phyloP scores from a whole-genome alignment of 2,888 invertebrate species.

The Ormyrus rosae region DNA sequence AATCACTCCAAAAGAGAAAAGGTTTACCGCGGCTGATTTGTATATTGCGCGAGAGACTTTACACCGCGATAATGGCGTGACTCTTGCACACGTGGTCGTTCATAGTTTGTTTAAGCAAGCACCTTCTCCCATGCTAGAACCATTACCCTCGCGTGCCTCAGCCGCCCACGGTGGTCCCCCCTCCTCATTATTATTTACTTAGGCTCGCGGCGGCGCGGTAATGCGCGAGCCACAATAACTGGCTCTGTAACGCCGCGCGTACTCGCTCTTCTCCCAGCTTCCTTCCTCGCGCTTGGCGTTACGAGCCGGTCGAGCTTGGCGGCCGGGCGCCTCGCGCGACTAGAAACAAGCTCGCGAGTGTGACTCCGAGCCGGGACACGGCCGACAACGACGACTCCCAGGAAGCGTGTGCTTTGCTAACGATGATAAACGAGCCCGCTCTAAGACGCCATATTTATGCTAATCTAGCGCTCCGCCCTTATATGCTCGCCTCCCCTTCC shows the following conservation, averaged over 20 bases:
- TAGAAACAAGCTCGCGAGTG: conserved; percentile 69
- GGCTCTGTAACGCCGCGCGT: neutral
- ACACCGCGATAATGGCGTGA: too few relatives aligned
- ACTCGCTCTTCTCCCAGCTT: conserved; percentile 10
- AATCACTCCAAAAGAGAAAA: too few relatives aligned
- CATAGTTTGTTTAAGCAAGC: too few relatives aligned
- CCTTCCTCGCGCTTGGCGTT: conserved; percentile 34
- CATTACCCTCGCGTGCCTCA: too few relatives aligned
- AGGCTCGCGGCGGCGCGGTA: neutral
- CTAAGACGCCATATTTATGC: conserved; percentile 76
- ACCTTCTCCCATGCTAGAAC: too few relatives aligned
- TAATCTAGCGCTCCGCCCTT: conserved; percentile 67
- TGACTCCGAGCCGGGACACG: conserved; percentile 45
- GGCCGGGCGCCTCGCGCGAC: conserved; percentile 59
- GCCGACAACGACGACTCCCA: conserved; percentile 62
- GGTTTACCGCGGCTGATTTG: too few relatives aligned
- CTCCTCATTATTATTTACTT: neutral
- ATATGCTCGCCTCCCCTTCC: neutral
- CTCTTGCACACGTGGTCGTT: too few relatives aligned
- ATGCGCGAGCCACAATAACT: conserved; percentile 2
- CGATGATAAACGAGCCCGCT: conserved; percentile 74
- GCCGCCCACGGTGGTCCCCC: too few relatives aligned
- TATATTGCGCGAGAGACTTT: too few relatives aligned
- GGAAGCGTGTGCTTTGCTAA: conserved; percentile 76
- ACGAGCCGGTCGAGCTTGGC: neutral